phyloP scores from a whole-genome alignment of 1,140 invertebrate species.

The Aradophagus sp. region DNA sequence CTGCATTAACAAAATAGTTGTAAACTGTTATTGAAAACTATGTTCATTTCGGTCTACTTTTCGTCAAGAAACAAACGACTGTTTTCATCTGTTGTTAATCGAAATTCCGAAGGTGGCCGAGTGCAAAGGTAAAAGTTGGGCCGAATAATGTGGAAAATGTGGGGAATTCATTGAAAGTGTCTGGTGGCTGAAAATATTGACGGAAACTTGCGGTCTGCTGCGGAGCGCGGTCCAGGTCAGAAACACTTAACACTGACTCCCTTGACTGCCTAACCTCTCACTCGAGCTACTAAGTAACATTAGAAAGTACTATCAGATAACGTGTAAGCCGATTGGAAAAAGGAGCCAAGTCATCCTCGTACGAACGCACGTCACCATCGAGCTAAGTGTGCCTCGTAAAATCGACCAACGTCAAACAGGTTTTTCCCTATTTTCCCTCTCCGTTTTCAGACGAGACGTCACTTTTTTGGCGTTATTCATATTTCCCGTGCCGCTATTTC shows the following conservation, averaged over 20 bases:
- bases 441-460: no score
- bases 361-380: slow-evolving; percentile 30
- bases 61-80: no score
- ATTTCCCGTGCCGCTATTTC: no score
- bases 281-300: slow-evolving; percentile 45
- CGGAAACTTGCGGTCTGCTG: slow-evolving; percentile 23
- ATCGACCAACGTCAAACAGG: slow-evolving; percentile 26
- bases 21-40: no score
- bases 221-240: slow-evolving; percentile 34
- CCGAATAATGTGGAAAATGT: slow-evolving; percentile 14
- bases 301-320: slow-evolving; percentile 55
- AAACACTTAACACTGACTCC: slow-evolving; percentile 48
- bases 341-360: slow-evolving; percentile 42
- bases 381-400: slow-evolving; percentile 35
- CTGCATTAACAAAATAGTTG: no score
- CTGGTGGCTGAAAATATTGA: slow-evolving; percentile 28
- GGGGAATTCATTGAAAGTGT: slow-evolving; percentile 14
- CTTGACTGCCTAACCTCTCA: slow-evolving; percentile 40
- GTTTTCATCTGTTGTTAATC: no score
- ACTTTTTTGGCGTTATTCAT: no score
- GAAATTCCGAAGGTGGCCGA: no score
- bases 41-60: no score
- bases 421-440: slow-evolving; percentile 21
- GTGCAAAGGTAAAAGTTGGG: no score
- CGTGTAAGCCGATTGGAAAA: slow-evolving; percentile 47